Percentiles rank a stretch among this genome's conserved stretches.
Conservation (phyloP, 2,797 vertebrate genomes). For the Chaetophractus vellerosus region DNA sequence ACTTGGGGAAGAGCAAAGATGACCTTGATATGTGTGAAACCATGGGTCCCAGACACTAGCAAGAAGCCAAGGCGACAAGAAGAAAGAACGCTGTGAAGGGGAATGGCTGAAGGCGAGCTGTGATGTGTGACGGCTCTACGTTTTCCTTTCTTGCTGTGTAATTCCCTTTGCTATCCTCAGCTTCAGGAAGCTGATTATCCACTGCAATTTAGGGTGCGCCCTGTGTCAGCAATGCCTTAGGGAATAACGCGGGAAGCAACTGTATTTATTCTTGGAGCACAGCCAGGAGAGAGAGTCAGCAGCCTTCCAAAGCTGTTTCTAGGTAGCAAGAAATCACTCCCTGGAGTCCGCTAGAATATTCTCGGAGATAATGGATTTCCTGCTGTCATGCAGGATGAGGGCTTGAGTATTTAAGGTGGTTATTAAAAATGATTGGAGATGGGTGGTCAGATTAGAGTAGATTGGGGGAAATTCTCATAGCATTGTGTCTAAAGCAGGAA, state of each 20-base stretch:
- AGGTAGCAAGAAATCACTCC: constrained; percentile 60
- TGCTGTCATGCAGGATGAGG: constrained; percentile 41
- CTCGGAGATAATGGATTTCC: constrained; percentile 53
- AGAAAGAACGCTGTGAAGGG: neutral
- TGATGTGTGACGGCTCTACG: neutral
- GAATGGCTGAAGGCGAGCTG: neutral
- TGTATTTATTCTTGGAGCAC: constrained; percentile 38
- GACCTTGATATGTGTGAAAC: neutral
- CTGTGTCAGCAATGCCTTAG: neutral
- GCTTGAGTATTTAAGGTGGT: constrained; percentile 60
- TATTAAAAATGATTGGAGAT: constrained; percentile 41
- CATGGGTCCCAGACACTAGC: neutral
- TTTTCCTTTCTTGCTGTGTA: neutral
- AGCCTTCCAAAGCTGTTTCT: constrained; percentile 29
- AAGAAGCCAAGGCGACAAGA: neutral
- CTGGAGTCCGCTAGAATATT: constrained; percentile 25
- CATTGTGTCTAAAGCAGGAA: constrained; percentile 53
- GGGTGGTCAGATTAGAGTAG: neutral
- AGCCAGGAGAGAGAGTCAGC: constrained; percentile 44
- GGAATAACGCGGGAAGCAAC: constrained; percentile 5
- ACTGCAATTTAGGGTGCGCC: neutral
- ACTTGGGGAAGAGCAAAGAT: neutral
- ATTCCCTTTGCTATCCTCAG: constrained; percentile 17
- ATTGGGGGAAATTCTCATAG: constrained; percentile 57
- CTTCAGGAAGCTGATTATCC: constrained; percentile 17